Evolutionary conservation across 2,888 invertebrate species (phyloP), one percentile per base, ranked within the genome.

Genomic region (Drosophila diplacantha): DNA sequence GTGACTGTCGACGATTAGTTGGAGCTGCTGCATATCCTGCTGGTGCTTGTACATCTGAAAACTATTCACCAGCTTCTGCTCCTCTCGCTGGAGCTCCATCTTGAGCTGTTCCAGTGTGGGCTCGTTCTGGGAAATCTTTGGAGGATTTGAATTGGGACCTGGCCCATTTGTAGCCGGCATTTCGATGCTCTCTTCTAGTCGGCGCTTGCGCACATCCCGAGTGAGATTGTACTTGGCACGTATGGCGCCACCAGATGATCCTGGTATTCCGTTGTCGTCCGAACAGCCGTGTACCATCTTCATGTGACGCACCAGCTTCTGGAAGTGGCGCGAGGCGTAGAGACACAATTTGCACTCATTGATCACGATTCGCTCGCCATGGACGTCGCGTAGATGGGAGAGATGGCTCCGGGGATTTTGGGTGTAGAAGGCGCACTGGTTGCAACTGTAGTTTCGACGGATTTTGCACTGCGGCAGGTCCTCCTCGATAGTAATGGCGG

Each of bases 291-390:
- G 93, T 51, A 95, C 94, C 93, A 95, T 94, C 87, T 93, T 93
- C 85, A 93, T 91, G 89, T 96, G 95, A 58, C 95, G 90, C 74
- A 93, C 90, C 68, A 96, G 90, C 89, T 96, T 96, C 88, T 96
- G 95, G 81, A 93, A 93, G 88, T 96, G 95, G 72, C 93, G 92
- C 53, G 96, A 96, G n/a, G 96, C 96, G 89, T 96, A 97, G 72
- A 96, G 90, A 87, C 97, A 97, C 81, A 92, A 90, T 50, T 93
- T 93, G 87, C 97, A 97, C 86, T 95, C 94, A 88, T 94, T 95
- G 70, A 94, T 93, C 81, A 92, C 93, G 75, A 96, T 92, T 87
- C 91, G 92, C 83, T 94, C 94, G 71, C 92, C 91, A 89, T 96
- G 96, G 47, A 92, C 92, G 89, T 95, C 94, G 60, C 94, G 92